phyloP scores from a whole-genome alignment of 2,888 invertebrate species.

The Nephrotoma appendiculata region DNA sequence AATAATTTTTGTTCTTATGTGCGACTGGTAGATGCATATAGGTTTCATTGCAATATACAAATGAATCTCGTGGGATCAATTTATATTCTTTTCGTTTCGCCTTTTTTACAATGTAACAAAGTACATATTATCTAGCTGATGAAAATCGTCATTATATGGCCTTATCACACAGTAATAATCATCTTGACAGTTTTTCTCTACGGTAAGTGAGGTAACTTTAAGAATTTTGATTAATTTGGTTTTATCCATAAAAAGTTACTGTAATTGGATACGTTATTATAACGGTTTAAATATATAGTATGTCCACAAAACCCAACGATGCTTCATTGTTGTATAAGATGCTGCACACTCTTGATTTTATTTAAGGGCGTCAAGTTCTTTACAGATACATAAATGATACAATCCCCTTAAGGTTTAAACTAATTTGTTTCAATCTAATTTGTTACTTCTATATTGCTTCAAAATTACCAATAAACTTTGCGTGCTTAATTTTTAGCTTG shows the following conservation, averaged over 20 bases:
- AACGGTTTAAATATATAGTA: no score
- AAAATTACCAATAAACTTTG: neutral
- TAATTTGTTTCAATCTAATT: neutral
- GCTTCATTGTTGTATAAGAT: no score
- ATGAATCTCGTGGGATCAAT: neutral
- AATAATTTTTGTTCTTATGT: neutral
- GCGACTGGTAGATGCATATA: neutral
- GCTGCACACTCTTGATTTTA: no score
- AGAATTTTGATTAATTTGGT: neutral
- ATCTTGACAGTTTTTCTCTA: neutral
- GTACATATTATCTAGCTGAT: neutral
- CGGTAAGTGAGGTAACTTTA: neutral
- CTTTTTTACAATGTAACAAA: neutral
- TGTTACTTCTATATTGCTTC: neutral
- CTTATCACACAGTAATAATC: neutral
- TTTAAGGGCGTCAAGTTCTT: no score
- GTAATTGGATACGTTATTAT: no score
- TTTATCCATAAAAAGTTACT: no score
- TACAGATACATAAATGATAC: no score
- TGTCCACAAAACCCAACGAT: no score
- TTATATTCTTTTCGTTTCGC: neutral
- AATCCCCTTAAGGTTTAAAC: neutral
- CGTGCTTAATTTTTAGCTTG: neutral
- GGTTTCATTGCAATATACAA: neutral
- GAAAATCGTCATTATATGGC: neutral